Percentiles rank a stretch among this genome's conserved stretches.
These are phyloP conservation scores for Epizoanthus fatuus DNA, from an alignment of 92 coral and sea anemone species.

Conservation along the genomic window DNA sequence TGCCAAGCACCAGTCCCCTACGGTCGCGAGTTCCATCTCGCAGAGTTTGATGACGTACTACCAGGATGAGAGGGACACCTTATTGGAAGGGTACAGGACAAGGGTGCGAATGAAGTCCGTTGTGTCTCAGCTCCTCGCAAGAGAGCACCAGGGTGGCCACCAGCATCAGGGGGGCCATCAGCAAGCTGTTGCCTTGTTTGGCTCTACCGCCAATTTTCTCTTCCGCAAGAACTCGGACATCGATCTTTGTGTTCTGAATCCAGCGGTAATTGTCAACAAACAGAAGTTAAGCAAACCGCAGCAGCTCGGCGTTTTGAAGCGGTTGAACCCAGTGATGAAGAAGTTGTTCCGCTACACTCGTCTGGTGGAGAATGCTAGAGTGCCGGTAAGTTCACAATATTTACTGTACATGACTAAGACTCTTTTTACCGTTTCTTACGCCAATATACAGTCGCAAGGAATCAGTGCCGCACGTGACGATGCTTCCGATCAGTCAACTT, in stretches of 20 bases:
- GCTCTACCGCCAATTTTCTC: slow-evolving; percentile 92
- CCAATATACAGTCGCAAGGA: too few species aligned
- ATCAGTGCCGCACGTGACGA: too few species aligned
- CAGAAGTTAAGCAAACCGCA: slow-evolving; percentile 46
- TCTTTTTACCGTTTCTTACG: too few species aligned
- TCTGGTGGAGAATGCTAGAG: slow-evolving; percentile 56
- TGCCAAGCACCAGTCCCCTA: slow-evolving; percentile 45
- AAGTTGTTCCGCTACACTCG: slow-evolving; percentile 30
- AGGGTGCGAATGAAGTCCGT: slow-evolving; percentile 65
- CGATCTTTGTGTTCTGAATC: slow-evolving; percentile 83
- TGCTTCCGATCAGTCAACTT: too few species aligned
- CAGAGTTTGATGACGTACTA: slow-evolving; percentile 62
- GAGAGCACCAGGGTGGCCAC: slow-evolving; percentile 9
- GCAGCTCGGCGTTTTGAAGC: slow-evolving; percentile 64
- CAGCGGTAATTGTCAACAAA: slow-evolving; percentile 17
- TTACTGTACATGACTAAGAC: too few species aligned
- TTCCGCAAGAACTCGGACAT: slow-evolving; percentile 95
- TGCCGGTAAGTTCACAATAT: slow-evolving; percentile 50
- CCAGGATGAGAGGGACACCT: slow-evolving; percentile 52
- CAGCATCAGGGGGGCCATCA: background rate
- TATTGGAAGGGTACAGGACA: slow-evolving; percentile 68
- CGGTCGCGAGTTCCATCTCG: slow-evolving; percentile 57
- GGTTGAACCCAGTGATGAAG: slow-evolving; percentile 43
- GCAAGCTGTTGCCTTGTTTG: slow-evolving; percentile 79
- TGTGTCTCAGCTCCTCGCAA: slow-evolving; percentile 39